Conservation (phyloP, 2,888 invertebrate genomes). For the Desoria tigrina region DNA sequence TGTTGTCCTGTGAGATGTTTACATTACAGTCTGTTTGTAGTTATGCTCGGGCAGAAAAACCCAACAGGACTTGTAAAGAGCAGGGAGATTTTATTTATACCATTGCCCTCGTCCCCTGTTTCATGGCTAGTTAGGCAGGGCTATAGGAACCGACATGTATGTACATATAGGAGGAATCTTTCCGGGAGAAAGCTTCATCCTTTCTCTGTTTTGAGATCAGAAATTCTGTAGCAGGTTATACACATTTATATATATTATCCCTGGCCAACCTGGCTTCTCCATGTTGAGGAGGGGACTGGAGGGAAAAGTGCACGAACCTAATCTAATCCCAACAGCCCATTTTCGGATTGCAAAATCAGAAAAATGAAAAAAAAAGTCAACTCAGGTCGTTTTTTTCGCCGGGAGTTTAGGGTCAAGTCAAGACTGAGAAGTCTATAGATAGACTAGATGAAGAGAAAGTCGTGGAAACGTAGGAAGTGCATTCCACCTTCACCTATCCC, state of each 20-base stretch:
- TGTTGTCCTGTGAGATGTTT: neutral
- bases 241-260: too few species aligned
- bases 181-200: neutral
- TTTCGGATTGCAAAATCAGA: conserved; percentile 48
- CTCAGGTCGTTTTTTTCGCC: conserved; percentile 35
- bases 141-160: neutral
- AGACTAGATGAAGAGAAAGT: neutral
- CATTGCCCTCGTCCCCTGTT: conserved; percentile 9
- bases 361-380: conserved; percentile 40
- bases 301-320: conserved; percentile 25
- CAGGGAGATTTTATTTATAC: conserved; percentile 20
- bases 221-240: neutral
- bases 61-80: conserved; percentile 9
- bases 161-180: neutral
- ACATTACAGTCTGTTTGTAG: neutral
- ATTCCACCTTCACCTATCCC: neutral
- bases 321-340: conserved; percentile 47
- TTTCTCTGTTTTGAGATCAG: neutral
- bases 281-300: neutral
- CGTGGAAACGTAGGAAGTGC: neutral
- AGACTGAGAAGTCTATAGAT: too few species aligned
- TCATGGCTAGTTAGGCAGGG: conserved; percentile 14
- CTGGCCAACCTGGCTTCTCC: neutral
- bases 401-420: conserved; percentile 17
- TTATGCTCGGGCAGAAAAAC: conserved; percentile 1